phyloP scores from a whole-genome alignment of 2,888 invertebrate genomes.

The Metopia argyrocephala region DNA sequence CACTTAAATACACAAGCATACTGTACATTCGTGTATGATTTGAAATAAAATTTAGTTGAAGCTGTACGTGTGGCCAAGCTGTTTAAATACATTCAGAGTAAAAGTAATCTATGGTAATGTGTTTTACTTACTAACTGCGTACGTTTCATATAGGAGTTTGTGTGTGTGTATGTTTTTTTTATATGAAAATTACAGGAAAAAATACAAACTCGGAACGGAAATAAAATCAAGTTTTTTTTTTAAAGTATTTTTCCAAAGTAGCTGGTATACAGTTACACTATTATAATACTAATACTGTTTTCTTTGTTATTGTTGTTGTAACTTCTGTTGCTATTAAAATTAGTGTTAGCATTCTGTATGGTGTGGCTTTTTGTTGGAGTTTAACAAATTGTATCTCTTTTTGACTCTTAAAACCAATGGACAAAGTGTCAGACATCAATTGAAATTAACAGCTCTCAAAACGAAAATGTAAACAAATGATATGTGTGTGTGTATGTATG shows the following conservation, averaged over 20 bases:
- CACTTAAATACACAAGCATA: too few relatives aligned
- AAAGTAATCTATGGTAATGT: slow-evolving; percentile 50
- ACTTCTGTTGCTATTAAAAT: neutral
- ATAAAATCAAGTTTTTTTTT: slow-evolving; percentile 46
- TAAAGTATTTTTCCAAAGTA: neutral
- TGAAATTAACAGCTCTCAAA: slow-evolving; percentile 61
- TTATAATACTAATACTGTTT: too few relatives aligned
- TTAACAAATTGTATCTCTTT: slow-evolving; percentile 53
- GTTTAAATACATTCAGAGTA: slow-evolving; percentile 20
- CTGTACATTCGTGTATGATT: neutral
- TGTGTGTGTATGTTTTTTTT: slow-evolving; percentile 18
- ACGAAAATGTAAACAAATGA: slow-evolving; percentile 50
- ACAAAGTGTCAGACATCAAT: slow-evolving; percentile 58
- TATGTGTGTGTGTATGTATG: too few relatives aligned
- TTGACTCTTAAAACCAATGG: slow-evolving; percentile 32
- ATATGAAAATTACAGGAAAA: slow-evolving; percentile 43
- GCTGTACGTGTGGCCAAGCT: neutral
- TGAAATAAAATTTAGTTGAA: neutral
- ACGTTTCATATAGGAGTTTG: slow-evolving; percentile 1
- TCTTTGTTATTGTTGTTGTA: neutral
- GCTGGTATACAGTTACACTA: neutral
- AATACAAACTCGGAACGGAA: slow-evolving; percentile 35
- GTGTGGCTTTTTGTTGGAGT: slow-evolving; percentile 8
- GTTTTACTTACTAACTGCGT: slow-evolving; percentile 4
- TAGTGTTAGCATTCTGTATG: neutral